Percentiles rank a stretch among this genome's conserved stretches.
Conservation (phyloP, 2,888 invertebrate species). For the Sepioteuthis lessoniana region DNA sequence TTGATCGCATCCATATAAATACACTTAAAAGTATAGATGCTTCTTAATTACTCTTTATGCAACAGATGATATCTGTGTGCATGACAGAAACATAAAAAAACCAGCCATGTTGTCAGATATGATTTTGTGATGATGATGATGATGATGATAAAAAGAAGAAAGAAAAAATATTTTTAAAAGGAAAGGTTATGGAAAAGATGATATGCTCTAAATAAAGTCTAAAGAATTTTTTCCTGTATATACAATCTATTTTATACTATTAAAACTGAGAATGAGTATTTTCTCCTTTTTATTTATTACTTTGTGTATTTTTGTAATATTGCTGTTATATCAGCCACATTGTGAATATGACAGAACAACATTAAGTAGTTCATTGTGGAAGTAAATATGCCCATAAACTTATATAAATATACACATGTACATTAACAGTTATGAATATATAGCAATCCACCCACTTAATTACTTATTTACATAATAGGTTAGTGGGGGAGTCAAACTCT, state of each 20-base stretch:
- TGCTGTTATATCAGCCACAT: background rate
- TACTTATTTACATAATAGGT: background rate
- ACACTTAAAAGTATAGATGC: background rate
- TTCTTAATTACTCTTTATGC: background rate
- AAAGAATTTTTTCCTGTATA: background rate
- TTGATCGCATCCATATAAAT: background rate
- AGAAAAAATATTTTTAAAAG: background rate
- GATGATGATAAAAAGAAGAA: background rate
- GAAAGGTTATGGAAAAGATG: background rate
- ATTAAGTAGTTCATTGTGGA: background rate
- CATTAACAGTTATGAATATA: background rate
- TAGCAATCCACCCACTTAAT: background rate
- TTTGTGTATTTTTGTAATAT: background rate
- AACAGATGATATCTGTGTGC: background rate
- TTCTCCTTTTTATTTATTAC: background rate
- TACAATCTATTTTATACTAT: background rate
- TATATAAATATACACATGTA: background rate
- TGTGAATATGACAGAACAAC: background rate
- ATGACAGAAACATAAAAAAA: conserved; percentile 5
- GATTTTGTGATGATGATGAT: background rate
- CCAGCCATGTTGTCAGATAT: background rate
- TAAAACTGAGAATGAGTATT: background rate
- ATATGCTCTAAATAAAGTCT: background rate
- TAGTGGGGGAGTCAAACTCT: background rate
- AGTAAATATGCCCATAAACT: no score